A percentile compares a stretch with the other conserved stretches of the same genome.
These are phyloP conservation scores for Pterocles burchelli DNA, from an alignment of 2,113 vertebrate genomes.

Conservation along the genomic window DNA sequence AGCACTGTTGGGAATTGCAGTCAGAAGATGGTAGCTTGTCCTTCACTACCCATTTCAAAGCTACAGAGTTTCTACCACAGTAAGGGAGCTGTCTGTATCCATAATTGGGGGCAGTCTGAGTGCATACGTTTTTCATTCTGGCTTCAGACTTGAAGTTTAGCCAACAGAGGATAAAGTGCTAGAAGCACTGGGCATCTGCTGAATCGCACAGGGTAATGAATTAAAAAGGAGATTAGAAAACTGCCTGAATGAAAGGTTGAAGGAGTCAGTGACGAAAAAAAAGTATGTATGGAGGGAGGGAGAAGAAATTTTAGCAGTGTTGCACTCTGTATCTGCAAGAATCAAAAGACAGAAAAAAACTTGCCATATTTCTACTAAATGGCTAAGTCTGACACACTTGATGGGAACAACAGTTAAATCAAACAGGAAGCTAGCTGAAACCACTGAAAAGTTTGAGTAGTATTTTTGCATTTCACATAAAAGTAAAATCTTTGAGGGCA, in stretches of 20 bases:
- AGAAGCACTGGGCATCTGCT: not conserved
- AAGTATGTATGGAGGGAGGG: not conserved
- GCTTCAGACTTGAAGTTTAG: not conserved
- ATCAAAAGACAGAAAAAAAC: not conserved
- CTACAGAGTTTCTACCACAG: not conserved
- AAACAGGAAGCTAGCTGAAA: not conserved
- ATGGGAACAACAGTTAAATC: not conserved
- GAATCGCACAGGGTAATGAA: not conserved
- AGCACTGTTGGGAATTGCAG: not conserved
- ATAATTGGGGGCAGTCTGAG: rapidly evolving
- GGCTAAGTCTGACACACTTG: not conserved
- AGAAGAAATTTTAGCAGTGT: not conserved
- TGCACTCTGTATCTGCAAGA: not conserved
- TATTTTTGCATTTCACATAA: not conserved
- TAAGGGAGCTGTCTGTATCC: not conserved
- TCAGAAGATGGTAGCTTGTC: not conserved
- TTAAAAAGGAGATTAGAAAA: not conserved
- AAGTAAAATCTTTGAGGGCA: not conserved
- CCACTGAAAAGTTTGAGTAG: not conserved
- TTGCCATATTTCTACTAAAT: not conserved
- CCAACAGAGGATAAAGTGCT: not conserved
- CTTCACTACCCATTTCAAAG: not conserved
- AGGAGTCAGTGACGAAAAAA: not conserved
- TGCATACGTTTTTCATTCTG: not conserved
- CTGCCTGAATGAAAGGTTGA: not conserved